Percentiles rank a stretch among this genome's conserved stretches.
These are phyloP conservation scores for Myopa tessellatipennis DNA, from an alignment of 2,888 invertebrate species.

Conservation along the genomic window DNA sequence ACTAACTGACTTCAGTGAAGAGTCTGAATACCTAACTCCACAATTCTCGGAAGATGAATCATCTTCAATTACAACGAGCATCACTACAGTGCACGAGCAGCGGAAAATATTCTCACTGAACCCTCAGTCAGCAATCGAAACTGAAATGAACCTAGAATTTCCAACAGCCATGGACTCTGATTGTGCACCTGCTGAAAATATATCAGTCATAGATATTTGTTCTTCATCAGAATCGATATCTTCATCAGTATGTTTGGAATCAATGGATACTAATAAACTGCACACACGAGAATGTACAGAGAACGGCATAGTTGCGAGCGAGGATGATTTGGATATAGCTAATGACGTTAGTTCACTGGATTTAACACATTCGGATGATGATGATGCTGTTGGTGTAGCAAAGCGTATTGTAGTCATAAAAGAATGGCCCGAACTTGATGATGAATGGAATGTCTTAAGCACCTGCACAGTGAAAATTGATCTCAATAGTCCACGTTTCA, in stretches of 20 bases:
- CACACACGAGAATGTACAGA: no score
- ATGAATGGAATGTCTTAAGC: slow-evolving; percentile 41
- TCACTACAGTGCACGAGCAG: background rate
- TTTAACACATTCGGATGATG: background rate
- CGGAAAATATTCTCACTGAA: background rate
- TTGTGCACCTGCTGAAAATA: background rate
- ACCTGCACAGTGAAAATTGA: slow-evolving; percentile 47
- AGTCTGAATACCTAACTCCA: slow-evolving; percentile 20
- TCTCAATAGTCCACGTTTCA: slow-evolving; percentile 44
- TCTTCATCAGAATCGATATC: no score
- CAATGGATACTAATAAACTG: no score
- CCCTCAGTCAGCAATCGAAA: background rate
- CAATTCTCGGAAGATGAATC: slow-evolving; percentile 41
- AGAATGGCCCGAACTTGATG: slow-evolving; percentile 41
- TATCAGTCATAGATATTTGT: background rate
- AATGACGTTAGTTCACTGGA: background rate
- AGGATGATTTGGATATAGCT: background rate
- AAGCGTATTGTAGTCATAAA: background rate
- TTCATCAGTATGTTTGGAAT: background rate
- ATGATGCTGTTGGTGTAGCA: background rate
- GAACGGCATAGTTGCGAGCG: background rate
- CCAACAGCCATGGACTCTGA: background rate
- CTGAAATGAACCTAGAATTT: background rate
- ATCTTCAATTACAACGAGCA: background rate
- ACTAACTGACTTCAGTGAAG: background rate